Base-by-base conservation (phyloP, 92 coral and sea anemone species). In the Scolanthus callimorphus region DNA sequence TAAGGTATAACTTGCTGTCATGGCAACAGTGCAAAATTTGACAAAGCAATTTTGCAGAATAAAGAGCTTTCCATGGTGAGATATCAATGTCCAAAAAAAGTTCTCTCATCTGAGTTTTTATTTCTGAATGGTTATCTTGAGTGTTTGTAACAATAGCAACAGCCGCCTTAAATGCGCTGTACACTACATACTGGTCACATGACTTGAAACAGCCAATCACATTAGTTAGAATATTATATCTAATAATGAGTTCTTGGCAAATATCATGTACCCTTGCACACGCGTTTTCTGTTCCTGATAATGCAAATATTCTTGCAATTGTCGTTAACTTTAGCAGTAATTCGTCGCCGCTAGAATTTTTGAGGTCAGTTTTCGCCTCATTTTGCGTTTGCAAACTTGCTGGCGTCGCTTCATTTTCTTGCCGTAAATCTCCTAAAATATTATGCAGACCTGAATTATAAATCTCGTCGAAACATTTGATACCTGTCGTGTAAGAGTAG, bases 161-260 rank as follows among this genome's bases (percentile, higher is more conserved):
- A 22, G 79, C 2, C 2, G 84, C 76, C 56, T 87, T 87, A 31
- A 69, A 44, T 28, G 96, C 79, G 30, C 76, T 67, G 54, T 70
- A 87, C 3, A 66, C 86, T 15, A 87, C 75, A 64, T 69, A 63
- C 9, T 87, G 90, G 49, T 83, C 56, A 2, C 13, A 25, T 6
- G 54, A 60, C 1, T 52, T 54, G 59, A 83, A 49, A 39, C 70
- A 69, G 19, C 47, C 29, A 21, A 59, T 27, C 60, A 87, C 52
- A 24, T 49, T 50, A 17, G 38, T 51, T 13, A 78, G 25, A 24
- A 83, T 41, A 38, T 50, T 37, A 27, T 31, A 26, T 12, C 64
- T 52, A 25, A 25, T 56, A 4, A 78, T 49, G 23, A 82, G 46
- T 19, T 20, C 57, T 37, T 56, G 27, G 31, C 77, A 29, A 22